phyloP scores from a whole-genome alignment of 1,140 invertebrate genomes.

The Drosophila biarmipes region DNA sequence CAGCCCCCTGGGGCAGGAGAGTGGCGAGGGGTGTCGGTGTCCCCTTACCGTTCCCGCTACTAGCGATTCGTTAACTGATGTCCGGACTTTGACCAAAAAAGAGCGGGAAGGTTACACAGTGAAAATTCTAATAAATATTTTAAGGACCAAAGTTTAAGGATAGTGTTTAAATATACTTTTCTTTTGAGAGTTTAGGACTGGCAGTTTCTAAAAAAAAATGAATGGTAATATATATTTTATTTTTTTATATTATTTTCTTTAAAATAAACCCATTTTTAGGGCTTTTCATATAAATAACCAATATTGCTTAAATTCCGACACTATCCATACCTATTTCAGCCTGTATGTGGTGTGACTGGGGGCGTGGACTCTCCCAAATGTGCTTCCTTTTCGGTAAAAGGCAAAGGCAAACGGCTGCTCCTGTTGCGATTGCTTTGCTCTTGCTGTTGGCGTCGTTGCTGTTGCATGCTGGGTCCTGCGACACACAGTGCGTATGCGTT shows the following conservation, averaged over 20 bases:
- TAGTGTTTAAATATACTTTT: no score
- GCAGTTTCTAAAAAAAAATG: no score
- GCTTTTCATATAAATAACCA: no score
- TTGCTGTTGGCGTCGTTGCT: constrained; percentile 12
- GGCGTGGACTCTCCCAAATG: constrained; percentile 30
- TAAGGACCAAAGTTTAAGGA: no score
- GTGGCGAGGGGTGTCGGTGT: constrained; percentile 7
- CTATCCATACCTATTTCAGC: background rate
- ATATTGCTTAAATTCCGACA: no score
- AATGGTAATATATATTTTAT: no score
- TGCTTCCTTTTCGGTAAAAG: constrained; percentile 59
- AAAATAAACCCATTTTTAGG: no score
- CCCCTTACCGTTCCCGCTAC: constrained; percentile 6
- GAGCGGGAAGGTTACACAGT: background rate
- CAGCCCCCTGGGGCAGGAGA: constrained; percentile 16
- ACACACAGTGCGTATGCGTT: constrained; percentile 76
- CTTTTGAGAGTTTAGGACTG: no score
- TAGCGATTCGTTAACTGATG: constrained; percentile 61
- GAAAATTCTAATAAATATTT: background rate
- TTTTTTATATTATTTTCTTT: no score
- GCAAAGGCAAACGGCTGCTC: constrained; percentile 26
- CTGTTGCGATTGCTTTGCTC: constrained; percentile 2
- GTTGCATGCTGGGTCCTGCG: constrained; percentile 21
- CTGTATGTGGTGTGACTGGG: background rate
- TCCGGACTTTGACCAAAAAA: constrained; percentile 36